Conservation (phyloP, 2,113 vertebrate genomes). For the Stigmatopora argus region DNA sequence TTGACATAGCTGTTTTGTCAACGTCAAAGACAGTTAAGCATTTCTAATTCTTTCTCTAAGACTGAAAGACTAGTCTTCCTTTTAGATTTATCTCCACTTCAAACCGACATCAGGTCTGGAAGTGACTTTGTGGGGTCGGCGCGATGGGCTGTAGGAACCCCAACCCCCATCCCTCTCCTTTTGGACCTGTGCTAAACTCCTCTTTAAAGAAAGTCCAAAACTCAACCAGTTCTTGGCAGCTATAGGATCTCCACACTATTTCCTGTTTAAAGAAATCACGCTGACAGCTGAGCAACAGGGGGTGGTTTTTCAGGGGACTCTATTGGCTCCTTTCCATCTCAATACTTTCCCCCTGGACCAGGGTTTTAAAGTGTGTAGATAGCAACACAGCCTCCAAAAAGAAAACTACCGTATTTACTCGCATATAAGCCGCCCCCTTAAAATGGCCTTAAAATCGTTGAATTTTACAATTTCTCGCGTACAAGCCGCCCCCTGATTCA, state of each 20-base stretch:
- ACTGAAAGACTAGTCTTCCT: neutral
- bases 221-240: conserved; percentile 52
- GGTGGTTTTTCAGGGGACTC: conserved; percentile 39
- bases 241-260: conserved; percentile 41
- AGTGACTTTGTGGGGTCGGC: conserved; percentile 36
- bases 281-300: conserved; percentile 52
- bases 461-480: too few relatives aligned
- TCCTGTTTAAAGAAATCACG: conserved; percentile 62
- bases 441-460: too few relatives aligned
- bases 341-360: neutral
- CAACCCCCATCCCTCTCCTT: conserved; percentile 32
- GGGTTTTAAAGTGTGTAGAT: neutral
- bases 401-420: too few relatives aligned
- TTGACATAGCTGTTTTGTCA: neutral
- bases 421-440: too few relatives aligned
- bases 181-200: conserved; percentile 24
- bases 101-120: conserved; percentile 49
- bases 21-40: neutral
- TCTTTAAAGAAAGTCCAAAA: conserved; percentile 54
- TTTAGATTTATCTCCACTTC: conserved; percentile 26
- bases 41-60: neutral
- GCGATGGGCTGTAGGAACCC: conserved; percentile 34
- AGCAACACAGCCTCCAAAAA: neutral
- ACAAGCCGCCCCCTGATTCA: too few relatives aligned
- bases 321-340: neutral